These are phyloP conservation scores for Scaeva pyrastri DNA, from an alignment of 2,888 invertebrate species.

Conservation along the genomic window DNA sequence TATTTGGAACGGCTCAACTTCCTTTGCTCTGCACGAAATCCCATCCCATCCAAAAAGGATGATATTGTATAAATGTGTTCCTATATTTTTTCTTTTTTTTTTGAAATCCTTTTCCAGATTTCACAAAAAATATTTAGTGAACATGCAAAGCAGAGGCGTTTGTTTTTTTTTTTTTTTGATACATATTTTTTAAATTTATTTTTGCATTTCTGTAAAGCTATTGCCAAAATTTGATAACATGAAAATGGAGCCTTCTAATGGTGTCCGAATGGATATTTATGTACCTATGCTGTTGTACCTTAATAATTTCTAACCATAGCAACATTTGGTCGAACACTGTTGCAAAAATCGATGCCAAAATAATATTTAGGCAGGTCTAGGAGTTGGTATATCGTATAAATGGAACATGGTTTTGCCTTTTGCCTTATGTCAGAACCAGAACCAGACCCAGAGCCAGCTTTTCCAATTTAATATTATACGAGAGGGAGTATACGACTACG, in stretches of 20 bases:
- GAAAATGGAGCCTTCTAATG: conserved; percentile 22
- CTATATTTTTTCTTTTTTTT: not conserved
- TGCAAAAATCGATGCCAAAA: conserved; percentile 52
- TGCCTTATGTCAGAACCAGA: no score
- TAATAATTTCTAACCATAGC: conserved; percentile 59
- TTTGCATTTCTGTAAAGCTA: conserved; percentile 21
- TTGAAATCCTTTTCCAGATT: not conserved
- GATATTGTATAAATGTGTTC: not conserved
- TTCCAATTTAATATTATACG: conserved; percentile 18
- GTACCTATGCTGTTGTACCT: not conserved
- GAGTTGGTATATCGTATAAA: no score
- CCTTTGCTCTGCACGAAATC: not conserved
- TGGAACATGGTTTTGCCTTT: conserved; percentile 16
- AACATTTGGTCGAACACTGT: conserved; percentile 66
- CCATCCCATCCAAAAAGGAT: no score
- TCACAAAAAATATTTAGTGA: not conserved
- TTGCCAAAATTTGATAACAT: conserved; percentile 61
- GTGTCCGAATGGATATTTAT: conserved; percentile 4
- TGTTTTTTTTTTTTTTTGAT: not conserved
- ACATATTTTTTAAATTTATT: not conserved
- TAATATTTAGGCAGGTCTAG: conserved; percentile 32
- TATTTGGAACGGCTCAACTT: not conserved
- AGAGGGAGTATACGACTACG: no score
- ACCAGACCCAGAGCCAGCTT: not conserved
- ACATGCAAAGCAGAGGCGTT: not conserved